Percentiles rank a stretch among this genome's conserved stretches.
Conservation (phyloP, 2,113 vertebrate species). For the Corapipo altera region DNA sequence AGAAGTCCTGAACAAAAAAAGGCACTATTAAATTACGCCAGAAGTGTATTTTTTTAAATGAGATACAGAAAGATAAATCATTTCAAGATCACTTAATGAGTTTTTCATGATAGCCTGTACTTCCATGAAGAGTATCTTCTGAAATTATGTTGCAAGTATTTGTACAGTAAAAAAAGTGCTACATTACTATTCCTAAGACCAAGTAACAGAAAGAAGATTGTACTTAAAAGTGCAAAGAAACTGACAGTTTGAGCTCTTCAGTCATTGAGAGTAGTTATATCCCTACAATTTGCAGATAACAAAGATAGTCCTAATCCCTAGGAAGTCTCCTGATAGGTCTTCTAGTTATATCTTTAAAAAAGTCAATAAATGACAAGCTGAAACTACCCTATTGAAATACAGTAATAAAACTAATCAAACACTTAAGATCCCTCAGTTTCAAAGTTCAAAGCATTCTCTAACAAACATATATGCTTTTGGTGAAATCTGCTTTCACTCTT, state of each 20-base stretch:
- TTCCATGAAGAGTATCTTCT: neutral
- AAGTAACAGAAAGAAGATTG: neutral
- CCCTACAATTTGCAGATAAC: neutral
- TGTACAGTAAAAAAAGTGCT: neutral
- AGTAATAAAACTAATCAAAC: neutral
- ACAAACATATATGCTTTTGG: neutral
- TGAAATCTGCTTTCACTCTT: slow-evolving; percentile 14
- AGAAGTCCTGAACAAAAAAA: neutral
- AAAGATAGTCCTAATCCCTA: neutral
- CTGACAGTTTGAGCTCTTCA: neutral
- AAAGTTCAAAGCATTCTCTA: neutral
- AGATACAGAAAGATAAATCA: neutral
- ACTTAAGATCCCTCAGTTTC: neutral
- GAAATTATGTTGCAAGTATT: neutral
- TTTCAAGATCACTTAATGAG: neutral
- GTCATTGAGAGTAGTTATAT: neutral
- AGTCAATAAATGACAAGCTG: neutral
- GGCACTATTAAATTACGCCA: neutral
- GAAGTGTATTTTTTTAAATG: neutral
- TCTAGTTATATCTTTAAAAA: neutral
- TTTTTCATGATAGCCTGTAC: neutral
- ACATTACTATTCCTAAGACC: neutral
- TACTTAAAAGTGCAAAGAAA: neutral
- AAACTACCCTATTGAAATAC: neutral
- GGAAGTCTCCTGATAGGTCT: neutral